A percentile compares a stretch with the other conserved stretches of the same genome.
Conservation (phyloP, 1,140 invertebrate genomes). For the Tetragnatha versicolor region DNA sequence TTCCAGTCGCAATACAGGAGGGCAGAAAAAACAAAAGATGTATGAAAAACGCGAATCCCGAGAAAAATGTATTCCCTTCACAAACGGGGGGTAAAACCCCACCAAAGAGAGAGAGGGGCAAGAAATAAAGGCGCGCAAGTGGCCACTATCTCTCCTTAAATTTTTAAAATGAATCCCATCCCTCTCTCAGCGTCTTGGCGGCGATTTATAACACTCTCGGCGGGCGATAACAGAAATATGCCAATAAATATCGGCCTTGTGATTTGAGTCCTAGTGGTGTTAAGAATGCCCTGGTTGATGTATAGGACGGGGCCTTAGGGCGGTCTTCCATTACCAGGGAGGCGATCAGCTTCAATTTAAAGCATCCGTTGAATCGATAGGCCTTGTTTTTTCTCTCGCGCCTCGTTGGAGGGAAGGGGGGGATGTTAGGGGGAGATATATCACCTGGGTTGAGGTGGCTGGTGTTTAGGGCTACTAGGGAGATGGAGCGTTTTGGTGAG, state of each 20-base stretch:
- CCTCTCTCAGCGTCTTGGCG: conserved; percentile 15
- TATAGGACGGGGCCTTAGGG: conserved; percentile 44
- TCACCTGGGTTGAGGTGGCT: not conserved
- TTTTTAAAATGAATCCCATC: conserved; percentile 53
- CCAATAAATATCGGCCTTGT: conserved; percentile 53
- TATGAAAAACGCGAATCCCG: conserved; percentile 32
- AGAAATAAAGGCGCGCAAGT: conserved; percentile 33
- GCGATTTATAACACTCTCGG: conserved; percentile 47
- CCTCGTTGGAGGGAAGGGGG: not conserved
- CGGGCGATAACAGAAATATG: conserved; percentile 50
- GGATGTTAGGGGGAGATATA: not conserved
- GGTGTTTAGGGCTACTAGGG: not conserved
- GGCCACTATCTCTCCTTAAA: conserved; percentile 45
- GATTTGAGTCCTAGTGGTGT: conserved; percentile 32
- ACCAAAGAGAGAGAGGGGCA: not conserved
- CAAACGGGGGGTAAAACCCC: not conserved
- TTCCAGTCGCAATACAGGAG: too few species aligned
- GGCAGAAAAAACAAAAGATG: conserved; percentile 27
- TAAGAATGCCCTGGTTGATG: conserved; percentile 18
- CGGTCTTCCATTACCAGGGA: conserved; percentile 38
- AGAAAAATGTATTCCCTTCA: conserved; percentile 20
- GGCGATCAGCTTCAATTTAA: conserved; percentile 38
- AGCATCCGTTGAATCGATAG: conserved; percentile 30
- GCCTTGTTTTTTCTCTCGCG: not conserved
- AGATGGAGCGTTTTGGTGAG: too few species aligned